phyloP scores from a whole-genome alignment of 2,888 invertebrate species.

The Leucophenga maculata region DNA sequence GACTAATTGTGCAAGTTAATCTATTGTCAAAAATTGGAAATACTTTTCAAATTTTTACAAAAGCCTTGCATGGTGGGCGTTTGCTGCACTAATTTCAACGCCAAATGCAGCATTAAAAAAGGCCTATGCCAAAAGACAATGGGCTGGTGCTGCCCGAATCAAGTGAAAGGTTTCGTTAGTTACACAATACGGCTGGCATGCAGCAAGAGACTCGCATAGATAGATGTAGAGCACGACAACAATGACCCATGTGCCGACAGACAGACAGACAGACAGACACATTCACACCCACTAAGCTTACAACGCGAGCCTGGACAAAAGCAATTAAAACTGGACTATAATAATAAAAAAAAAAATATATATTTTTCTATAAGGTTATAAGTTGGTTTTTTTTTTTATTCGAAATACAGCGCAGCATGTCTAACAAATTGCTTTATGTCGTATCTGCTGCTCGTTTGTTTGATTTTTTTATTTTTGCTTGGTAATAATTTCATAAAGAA shows the following conservation, averaged over 20 bases:
- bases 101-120: slow-evolving; percentile 46
- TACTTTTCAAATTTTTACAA: neutral
- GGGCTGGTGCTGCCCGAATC: slow-evolving; percentile 28
- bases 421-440: slow-evolving; percentile 57
- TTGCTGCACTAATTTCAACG: slow-evolving; percentile 57
- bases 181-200: slow-evolving; percentile 44
- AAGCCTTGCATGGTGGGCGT: slow-evolving; percentile 48
- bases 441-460: slow-evolving; percentile 10
- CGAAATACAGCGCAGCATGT: neutral
- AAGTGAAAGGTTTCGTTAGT: slow-evolving; percentile 56
- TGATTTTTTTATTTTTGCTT: neutral
- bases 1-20: slow-evolving; percentile 12
- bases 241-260: slow-evolving; percentile 43
- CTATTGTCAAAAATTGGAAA: slow-evolving; percentile 1
- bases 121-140: slow-evolving; percentile 22
- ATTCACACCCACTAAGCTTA: slow-evolving; percentile 20
- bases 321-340: slow-evolving; percentile 49
- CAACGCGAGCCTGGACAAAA: slow-evolving; percentile 22
- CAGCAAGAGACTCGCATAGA: slow-evolving; percentile 34
- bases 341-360: neutral
- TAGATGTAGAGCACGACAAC: slow-evolving; percentile 36
- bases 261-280: too few species aligned
- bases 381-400: too few species aligned
- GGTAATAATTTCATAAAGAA: slow-evolving; percentile 15
- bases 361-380: too few species aligned